A percentile compares a stretch with the other conserved stretches of the same genome.
phyloP scores from a whole-genome alignment of 2,113 vertebrate genomes.

The Capreolus pygargus region DNA sequence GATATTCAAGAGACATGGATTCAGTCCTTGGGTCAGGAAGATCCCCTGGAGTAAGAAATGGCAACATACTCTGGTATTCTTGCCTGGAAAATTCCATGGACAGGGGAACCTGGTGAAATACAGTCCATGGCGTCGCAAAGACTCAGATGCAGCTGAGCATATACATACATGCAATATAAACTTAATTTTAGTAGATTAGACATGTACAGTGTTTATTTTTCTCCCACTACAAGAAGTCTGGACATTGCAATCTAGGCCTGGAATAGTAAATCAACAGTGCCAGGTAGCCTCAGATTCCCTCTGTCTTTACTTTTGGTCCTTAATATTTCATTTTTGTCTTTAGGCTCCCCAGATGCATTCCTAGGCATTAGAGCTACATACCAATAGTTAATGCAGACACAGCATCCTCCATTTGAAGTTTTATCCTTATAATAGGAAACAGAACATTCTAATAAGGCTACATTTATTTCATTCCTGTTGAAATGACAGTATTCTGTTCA shows the following conservation, averaged over 20 bases:
- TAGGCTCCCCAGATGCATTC: background rate
- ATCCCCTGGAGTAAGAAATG: background rate
- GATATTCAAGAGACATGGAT: background rate
- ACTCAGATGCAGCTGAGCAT: background rate
- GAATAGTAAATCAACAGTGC: rapidly evolving
- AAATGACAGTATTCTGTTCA: background rate
- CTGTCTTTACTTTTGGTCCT: background rate
- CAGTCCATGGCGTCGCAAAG: background rate
- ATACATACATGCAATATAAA: background rate
- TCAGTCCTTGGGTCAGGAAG: background rate
- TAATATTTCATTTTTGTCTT: background rate
- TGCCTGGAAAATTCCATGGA: background rate
- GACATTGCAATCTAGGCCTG: background rate
- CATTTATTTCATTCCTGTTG: background rate
- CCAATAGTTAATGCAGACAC: background rate
- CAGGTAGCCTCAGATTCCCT: background rate
- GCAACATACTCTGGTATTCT: background rate
- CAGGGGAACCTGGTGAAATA: background rate
- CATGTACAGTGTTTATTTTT: background rate
- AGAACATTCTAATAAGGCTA: background rate
- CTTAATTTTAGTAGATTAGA: background rate
- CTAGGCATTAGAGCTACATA: background rate
- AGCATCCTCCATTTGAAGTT: background rate
- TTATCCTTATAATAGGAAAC: background rate
- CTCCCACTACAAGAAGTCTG: background rate